Evolutionary conservation across 2,888 invertebrate species (phyloP), one percentile per base, ranked within the genome.

Genomic region (Microdon myrmicae): DNA sequence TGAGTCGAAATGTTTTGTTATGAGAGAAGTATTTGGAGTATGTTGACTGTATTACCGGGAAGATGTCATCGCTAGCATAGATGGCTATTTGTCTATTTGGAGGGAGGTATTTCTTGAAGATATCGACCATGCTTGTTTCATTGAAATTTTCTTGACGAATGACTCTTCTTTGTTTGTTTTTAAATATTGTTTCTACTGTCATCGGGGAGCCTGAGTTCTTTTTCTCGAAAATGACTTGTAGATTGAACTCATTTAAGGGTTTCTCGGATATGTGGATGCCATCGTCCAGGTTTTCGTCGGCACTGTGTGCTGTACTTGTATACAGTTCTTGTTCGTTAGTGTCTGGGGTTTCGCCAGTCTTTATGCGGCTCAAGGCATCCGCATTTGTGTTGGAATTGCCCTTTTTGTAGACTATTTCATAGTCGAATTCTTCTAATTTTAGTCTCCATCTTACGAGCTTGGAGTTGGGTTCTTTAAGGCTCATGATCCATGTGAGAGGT

Each of bases 361-460:
- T n/a, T n/a, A 68, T 56, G 13, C 68, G 32, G 16, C 55, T 67
- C 5, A 68, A 29, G 1, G 68, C 67, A 10, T 70, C 67, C 2
- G 68, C 68, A 8, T 68, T 68, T 6, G 53, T 51, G 16, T 69
- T 68, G 8, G 23, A 1, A 9, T 32, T 48, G 1, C 70, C 60
- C 45, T 67, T 71, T 48, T 69, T 70, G 14, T 70, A 71, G 8
- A 48, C 17, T 2, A 68, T 54, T 20, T 71, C 56, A 16, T 71
- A 71, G 9, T 73, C 68, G 14, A 61, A 76, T 51, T 74, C 74
- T 39, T 69, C 69, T 9, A 75, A 44, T 51, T 69, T 73, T 7
- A 78, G 38, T 5, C 72, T 53, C 78, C 77, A 79, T 3, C 78
- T 37, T 1, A 71, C 72, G 3, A 78, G 56, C 60, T 76, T 70